Conservation (phyloP, 92 coral and sea anemone species). For the Parazoanthus atlanticus region DNA sequence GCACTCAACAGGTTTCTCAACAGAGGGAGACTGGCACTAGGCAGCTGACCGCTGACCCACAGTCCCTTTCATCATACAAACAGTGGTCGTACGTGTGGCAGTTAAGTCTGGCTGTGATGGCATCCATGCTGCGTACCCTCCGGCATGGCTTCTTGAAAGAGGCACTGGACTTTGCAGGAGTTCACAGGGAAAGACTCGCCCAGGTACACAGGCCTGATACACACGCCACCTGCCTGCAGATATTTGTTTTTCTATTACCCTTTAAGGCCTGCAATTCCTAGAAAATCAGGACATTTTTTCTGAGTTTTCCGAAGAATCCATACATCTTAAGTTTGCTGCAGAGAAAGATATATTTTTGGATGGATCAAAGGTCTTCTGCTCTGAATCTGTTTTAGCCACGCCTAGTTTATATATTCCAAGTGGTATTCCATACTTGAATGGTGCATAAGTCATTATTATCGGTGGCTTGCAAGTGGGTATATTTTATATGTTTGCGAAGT, state of each 20-base stretch:
- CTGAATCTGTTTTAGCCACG: too few species aligned
- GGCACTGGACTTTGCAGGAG: conserved; percentile 95
- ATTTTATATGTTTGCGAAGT: too few species aligned
- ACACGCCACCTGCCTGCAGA: background rate
- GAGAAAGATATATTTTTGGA: too few species aligned
- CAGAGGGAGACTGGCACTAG: conserved; percentile 41
- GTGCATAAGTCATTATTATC: too few species aligned
- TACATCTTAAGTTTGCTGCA: too few species aligned
- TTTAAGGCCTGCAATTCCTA: too few species aligned
- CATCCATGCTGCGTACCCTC: conserved; percentile 85
- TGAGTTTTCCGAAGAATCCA: too few species aligned
- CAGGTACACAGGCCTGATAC: conserved; percentile 48
- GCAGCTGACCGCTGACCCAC: conserved; percentile 20
- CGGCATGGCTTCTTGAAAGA: conserved; percentile 93
- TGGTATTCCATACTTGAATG: too few species aligned
- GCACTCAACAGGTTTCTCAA: conserved; percentile 1
- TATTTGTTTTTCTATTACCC: background rate
- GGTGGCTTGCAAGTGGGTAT: too few species aligned
- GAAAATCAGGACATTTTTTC: too few species aligned
- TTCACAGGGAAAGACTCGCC: conserved; percentile 86
- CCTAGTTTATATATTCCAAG: too few species aligned
- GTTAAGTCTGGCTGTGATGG: conserved; percentile 93
- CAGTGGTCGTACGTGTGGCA: conserved; percentile 92
- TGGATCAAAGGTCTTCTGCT: too few species aligned
- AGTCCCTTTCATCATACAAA: conserved; percentile 24